These are phyloP conservation scores for Ispidina picta DNA, from an alignment of 2,797 vertebrate genomes.

Conservation along the genomic window DNA sequence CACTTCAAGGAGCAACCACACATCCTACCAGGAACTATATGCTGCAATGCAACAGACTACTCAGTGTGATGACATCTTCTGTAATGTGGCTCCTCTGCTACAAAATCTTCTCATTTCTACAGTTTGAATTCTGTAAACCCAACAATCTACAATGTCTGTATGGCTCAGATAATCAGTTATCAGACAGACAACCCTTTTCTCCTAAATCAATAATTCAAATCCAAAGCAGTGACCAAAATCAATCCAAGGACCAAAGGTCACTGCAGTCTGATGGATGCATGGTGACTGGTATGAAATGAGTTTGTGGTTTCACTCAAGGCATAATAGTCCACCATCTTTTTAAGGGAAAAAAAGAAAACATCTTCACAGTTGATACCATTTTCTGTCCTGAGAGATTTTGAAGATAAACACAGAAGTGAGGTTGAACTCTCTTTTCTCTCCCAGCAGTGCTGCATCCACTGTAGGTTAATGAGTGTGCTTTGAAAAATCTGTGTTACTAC, in stretches of 20 bases:
- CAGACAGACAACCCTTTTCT: neutral
- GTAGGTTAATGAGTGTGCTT: neutral
- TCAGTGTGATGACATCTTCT: neutral
- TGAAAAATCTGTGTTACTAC: neutral
- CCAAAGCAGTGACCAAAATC: slow-evolving; percentile 51
- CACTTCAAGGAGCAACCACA: neutral
- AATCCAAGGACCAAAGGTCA: slow-evolving; percentile 25
- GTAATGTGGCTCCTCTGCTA: neutral
- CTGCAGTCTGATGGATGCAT: neutral
- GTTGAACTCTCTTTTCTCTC: neutral
- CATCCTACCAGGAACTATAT: neutral
- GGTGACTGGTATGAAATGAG: slow-evolving; percentile 38
- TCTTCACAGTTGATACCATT: neutral
- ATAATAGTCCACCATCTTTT: neutral
- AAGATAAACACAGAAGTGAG: neutral
- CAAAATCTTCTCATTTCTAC: neutral
- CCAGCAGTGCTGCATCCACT: neutral
- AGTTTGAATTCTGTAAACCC: slow-evolving; percentile 6
- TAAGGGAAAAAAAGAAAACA: neutral
- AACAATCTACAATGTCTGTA: neutral
- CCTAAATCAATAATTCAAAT: slow-evolving; percentile 46
- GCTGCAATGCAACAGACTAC: neutral
- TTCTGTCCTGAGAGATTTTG: neutral
- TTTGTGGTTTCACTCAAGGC: neutral
- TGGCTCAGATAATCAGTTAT: slow-evolving; percentile 5